Base-by-base conservation (phyloP, 2,888 invertebrate species). In the Dryocosmus kuriphilus region DNA sequence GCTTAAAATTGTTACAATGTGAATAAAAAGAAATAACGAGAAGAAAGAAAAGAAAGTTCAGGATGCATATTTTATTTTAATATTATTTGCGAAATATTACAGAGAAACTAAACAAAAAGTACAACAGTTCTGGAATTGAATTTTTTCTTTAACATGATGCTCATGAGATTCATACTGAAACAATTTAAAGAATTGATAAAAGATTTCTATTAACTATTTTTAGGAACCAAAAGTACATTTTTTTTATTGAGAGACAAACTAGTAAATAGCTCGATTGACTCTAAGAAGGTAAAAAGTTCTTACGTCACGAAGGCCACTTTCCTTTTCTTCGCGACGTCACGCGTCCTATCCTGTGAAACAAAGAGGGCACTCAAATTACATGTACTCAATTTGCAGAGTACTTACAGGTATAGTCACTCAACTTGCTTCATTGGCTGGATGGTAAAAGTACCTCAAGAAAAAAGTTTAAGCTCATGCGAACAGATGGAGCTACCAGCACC, bases 311-410 rank as follows among this genome's bases (percentile, higher is more conserved):
- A 78, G 80, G 73, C 51, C 78, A 79, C 79, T 79, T 77, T 80
- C 80, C 67, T 78, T 80, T 78, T 75, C 55, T 75, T 76, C 60
- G 63, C 75, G 76, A 80, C 30, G 51, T 80, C 65, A 77, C 78
- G 51, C 78, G 79, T 75, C 78, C 62, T 61, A 74, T 82, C 74
- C 79, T 76, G 79, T 61, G 62, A 79, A 81, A 80, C 76, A 80
- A 80, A 79, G 55, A 79, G 80, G 80, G 78, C 80, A 79, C 85
- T 85, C 84, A 81, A 85, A 85, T 85, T 84, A 84, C 81, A 86
- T 27, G 27, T 74, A 85, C 82, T 83, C 82, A 83, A 86, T 86
- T 84, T 82, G 81, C 77, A 30, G 62, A 67, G 55, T 73, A 75
- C 63, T n/a, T n/a, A n/a, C n/a, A n/a, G n/a, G n/a, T n/a, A n/a